Conservation (phyloP, 1,140 invertebrate species). For the Cephus cinctus region DNA sequence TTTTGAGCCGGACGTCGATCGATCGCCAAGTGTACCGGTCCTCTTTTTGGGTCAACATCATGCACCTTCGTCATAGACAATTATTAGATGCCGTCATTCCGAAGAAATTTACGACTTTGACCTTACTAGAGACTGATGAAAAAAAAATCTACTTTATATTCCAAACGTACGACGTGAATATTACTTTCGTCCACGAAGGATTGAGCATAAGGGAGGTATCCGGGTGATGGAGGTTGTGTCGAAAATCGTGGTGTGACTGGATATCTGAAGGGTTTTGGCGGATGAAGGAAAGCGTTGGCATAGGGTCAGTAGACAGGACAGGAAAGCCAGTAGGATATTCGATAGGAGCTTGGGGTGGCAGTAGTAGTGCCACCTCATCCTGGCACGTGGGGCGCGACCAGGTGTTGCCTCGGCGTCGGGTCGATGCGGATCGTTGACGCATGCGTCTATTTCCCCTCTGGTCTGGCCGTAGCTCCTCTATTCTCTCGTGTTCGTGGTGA, state of each 20-base stretch:
- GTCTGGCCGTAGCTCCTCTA: too few relatives aligned
- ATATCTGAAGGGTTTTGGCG: slow-evolving; percentile 6
- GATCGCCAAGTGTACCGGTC: too few relatives aligned
- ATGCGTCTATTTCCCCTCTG: slow-evolving; percentile 27
- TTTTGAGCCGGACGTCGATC: too few relatives aligned
- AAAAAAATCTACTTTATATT: too few relatives aligned
- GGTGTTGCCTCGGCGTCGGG: slow-evolving; percentile 49
- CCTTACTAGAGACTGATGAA: too few relatives aligned
- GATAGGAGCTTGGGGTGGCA: slow-evolving; percentile 32
- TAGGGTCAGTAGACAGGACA: slow-evolving; percentile 34
- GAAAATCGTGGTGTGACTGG: background rate
- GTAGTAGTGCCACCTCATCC: slow-evolving; percentile 39
- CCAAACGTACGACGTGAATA: too few relatives aligned
- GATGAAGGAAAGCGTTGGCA: slow-evolving; percentile 20
- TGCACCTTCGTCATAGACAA: too few relatives aligned
- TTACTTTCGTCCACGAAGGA: too few relatives aligned
- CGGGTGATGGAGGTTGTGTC: background rate
- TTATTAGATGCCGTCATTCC: too few relatives aligned
- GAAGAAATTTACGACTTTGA: too few relatives aligned
- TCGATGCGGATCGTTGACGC: slow-evolving; percentile 42
- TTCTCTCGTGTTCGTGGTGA: slow-evolving; percentile 1
- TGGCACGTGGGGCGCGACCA: slow-evolving; percentile 50
- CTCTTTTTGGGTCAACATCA: too few relatives aligned
- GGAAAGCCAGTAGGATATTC: slow-evolving; percentile 41
- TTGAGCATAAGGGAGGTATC: too few relatives aligned